Conservation (phyloP, 2,113 vertebrate genomes). For the Ailuropoda melanoleuca region DNA sequence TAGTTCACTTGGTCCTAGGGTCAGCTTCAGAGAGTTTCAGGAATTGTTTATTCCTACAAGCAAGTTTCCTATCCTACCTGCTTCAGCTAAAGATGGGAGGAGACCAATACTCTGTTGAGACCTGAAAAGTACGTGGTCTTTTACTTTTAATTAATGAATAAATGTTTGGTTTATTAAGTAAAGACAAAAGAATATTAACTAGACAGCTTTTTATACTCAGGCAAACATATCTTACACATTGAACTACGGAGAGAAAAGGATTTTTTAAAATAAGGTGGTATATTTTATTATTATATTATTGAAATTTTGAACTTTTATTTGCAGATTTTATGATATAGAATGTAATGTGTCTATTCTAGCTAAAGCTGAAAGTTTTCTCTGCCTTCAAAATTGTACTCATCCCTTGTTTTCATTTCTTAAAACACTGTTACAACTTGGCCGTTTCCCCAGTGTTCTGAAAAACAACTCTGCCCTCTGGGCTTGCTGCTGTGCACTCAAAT, state of each 20-base stretch:
- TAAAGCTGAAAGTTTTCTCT: background rate
- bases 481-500: background rate
- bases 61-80: background rate
- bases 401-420: background rate
- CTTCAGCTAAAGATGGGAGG: background rate
- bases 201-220: background rate
- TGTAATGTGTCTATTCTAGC: background rate
- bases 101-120: background rate
- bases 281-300: background rate
- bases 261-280: background rate
- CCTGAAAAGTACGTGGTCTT: background rate
- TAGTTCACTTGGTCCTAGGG: background rate
- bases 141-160: background rate
- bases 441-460: background rate
- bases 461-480: background rate
- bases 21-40: background rate
- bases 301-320: background rate
- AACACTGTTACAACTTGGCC: background rate
- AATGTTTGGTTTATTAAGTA: background rate
- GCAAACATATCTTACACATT: background rate
- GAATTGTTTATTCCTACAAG: background rate
- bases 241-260: background rate
- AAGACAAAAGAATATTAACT: background rate
- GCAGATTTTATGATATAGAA: background rate
- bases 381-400: background rate